phyloP scores from a whole-genome alignment of 1,140 invertebrate genomes.

The Brachionus rotundiformis region DNA sequence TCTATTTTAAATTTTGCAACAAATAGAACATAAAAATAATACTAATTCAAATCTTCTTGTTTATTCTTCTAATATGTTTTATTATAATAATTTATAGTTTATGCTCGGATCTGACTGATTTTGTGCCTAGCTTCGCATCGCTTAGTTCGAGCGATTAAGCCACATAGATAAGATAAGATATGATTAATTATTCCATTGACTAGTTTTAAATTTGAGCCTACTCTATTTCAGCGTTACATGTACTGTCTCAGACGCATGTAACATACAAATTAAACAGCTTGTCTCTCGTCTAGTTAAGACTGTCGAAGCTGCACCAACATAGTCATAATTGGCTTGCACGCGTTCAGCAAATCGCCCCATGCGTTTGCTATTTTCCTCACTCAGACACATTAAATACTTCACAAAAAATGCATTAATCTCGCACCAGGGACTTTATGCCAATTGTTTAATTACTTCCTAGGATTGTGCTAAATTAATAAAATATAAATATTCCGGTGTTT shows the following conservation, averaged over 20 bases:
- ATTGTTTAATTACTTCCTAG: neutral
- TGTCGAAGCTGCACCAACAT: neutral
- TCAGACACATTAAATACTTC: constrained; percentile 5
- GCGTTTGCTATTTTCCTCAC: neutral
- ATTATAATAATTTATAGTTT: constrained; percentile 49
- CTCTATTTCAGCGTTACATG: neutral
- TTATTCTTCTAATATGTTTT: constrained; percentile 2
- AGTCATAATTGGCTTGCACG: neutral
- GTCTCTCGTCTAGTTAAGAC: neutral
- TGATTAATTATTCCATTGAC: constrained; percentile 23
- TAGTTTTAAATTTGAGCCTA: neutral
- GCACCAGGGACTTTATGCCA: neutral
- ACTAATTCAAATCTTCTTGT: constrained; percentile 45
- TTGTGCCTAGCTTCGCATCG: constrained; percentile 6
- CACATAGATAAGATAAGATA: constrained; percentile 34
- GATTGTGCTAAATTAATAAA: neutral
- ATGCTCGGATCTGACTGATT: constrained; percentile 28
- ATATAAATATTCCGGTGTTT: neutral
- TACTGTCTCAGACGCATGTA: constrained; percentile 11
- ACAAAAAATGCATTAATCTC: neutral
- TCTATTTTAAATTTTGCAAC: constrained; percentile 23
- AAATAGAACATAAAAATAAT: constrained; percentile 46
- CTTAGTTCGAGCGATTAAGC: neutral
- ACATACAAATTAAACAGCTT: neutral
- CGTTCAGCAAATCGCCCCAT: neutral